These are phyloP conservation scores for Pelosia muscerda DNA, from an alignment of 2,888 invertebrate species.

Conservation along the genomic window DNA sequence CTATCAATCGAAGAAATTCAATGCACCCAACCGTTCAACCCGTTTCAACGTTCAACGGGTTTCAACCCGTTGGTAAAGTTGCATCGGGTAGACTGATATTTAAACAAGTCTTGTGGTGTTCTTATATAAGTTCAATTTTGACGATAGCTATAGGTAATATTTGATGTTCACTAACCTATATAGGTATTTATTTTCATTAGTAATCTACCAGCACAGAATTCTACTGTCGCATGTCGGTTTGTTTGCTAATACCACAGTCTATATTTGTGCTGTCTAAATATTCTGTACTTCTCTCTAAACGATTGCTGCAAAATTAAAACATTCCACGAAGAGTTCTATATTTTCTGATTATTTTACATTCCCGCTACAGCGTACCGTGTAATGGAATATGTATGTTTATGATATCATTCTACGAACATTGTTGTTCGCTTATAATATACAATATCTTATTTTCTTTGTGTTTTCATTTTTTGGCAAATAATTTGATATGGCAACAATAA, in stretches of 20 bases:
- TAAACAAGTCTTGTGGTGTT: neutral
- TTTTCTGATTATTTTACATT: constrained; percentile 6
- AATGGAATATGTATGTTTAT: constrained; percentile 11
- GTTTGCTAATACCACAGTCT: neutral
- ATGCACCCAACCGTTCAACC: no score
- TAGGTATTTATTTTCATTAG: neutral
- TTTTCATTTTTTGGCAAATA: neutral
- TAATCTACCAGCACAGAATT: neutral
- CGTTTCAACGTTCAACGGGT: no score
- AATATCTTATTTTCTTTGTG: neutral
- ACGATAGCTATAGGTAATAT: neutral
- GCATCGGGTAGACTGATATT: neutral
- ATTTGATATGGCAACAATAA: neutral
- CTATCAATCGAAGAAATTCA: neutral
- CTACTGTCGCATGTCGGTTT: neutral
- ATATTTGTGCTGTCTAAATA: neutral
- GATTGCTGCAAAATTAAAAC: constrained; percentile 6
- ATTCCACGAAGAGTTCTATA: neutral
- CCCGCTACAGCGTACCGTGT: constrained; percentile 6
- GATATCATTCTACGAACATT: constrained; percentile 2
- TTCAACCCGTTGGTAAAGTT: neutral
- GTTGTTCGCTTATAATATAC: neutral
- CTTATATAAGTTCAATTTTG: neutral
- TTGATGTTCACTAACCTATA: no score
- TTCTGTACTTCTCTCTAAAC: neutral